Evolutionary conservation across 1,140 invertebrate genomes (phyloP).

Genomic region (Lepidurus apus): DNA sequence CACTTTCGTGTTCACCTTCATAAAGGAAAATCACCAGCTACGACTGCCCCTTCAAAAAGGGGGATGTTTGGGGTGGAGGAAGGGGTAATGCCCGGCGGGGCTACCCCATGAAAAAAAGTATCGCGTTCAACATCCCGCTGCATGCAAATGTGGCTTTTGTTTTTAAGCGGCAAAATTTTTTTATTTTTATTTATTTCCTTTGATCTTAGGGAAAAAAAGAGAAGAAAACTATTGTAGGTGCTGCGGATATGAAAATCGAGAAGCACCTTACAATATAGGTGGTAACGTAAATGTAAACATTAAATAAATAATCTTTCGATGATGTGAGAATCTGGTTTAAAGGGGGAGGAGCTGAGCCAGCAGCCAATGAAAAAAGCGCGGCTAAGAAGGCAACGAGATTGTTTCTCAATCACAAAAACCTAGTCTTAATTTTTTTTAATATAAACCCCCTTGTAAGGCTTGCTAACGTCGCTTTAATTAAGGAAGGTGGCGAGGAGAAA

Average conservation of each 20-base stretch:
- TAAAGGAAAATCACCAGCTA: too few relatives aligned
- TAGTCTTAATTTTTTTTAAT: not conserved
- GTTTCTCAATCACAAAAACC: not conserved
- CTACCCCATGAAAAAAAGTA: not conserved
- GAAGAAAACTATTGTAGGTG: too few relatives aligned
- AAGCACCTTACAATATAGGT: too few relatives aligned
- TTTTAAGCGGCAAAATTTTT: too few relatives aligned
- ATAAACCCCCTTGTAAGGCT: not conserved
- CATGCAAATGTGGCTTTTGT: not conserved
- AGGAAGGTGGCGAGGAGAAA: not conserved
- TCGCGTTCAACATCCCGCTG: not conserved
- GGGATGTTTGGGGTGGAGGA: not conserved
- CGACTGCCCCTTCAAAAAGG: too few relatives aligned
- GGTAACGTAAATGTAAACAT: too few relatives aligned
- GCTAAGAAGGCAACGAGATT: not conserved
- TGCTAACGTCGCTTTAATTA: not conserved
- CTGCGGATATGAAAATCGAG: too few relatives aligned
- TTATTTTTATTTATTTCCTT: too few relatives aligned
- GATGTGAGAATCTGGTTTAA: not conserved
- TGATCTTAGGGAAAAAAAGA: too few relatives aligned
- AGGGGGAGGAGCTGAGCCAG: not conserved
- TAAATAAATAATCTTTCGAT: too few relatives aligned
- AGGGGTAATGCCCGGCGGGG: slow-evolving; percentile 23
- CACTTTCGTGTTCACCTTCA: too few relatives aligned
- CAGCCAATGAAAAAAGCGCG: not conserved